Conservation (phyloP, 2,797 vertebrate species). For the Lutjanus argentimaculatus region DNA sequence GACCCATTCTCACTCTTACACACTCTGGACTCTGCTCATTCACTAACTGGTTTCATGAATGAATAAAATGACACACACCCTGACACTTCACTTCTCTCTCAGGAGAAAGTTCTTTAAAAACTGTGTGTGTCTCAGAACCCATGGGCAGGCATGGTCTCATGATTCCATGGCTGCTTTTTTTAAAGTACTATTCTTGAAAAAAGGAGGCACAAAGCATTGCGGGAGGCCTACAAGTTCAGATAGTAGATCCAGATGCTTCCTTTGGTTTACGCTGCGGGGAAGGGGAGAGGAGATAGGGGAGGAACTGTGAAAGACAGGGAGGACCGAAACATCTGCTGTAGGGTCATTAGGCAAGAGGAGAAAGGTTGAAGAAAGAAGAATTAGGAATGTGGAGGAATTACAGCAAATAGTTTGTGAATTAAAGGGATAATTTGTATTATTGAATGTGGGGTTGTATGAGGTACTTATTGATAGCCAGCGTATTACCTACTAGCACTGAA, state of each 20-base stretch:
- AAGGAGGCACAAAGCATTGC: constrained; percentile 49
- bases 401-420: no score
- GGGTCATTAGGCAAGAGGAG: constrained; percentile 10
- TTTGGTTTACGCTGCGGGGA: constrained; percentile 41
- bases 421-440: no score
- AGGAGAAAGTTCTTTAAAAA: constrained; percentile 29
- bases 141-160: constrained; percentile 31
- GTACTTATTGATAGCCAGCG: no score
- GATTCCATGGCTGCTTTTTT: constrained; percentile 46
- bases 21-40: neutral
- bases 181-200: constrained; percentile 51
- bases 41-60: constrained; percentile 15
- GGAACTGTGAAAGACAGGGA: constrained; percentile 12
- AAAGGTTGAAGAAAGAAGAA: constrained; percentile 12
- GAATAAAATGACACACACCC: constrained; percentile 3
- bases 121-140: constrained; percentile 33
- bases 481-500: no score
- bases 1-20: neutral
- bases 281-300: constrained; percentile 23
- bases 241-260: constrained; percentile 74
- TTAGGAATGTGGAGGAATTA: constrained; percentile 2
- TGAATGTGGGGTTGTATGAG: no score
- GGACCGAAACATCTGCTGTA: constrained; percentile 43
- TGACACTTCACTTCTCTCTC: constrained; percentile 25
- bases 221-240: constrained; percentile 64